Evolutionary conservation across 2,113 vertebrate genomes (phyloP), one percentile per base, ranked within the genome.

Genomic region (Pheucticus melanocephalus): DNA sequence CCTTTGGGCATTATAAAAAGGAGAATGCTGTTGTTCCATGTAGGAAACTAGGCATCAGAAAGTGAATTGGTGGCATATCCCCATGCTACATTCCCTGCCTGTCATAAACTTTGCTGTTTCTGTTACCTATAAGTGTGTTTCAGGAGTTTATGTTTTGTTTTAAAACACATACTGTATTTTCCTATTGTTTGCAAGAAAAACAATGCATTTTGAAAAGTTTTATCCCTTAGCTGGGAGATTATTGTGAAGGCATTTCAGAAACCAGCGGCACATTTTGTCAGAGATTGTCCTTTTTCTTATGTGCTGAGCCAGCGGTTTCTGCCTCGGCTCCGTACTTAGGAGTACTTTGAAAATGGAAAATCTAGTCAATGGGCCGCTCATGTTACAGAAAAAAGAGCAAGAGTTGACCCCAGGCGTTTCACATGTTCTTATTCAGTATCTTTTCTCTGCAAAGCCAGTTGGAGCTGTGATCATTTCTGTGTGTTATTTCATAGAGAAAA

Each of bases 271-370:
- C 1, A 0, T 86, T 81, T 92, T 54, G 31, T 61, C 42, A n/a
- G 53, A 51, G n/a, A 8, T 12, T 53, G 47, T 82, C 50, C 37
- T 50, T 87, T 66, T 81, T 82, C 30, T 78, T 64, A 23, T 0
- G 3, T 66, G 63, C 50, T 90, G 77, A 61, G 24, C 59, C 66
- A 59, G 63, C 1, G 0, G 40, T 80, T 82, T 79, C 37, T 84
- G 25, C 85, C 45, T 85, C 1, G 0, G 39, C 54, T 82, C 24
- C 0, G 0, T 90, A 25, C 47, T 88, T 56, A 66, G 66, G 47
- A 80, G 13, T 81, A 88, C 59, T 82, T 88, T n/a, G 42, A 80
- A 91, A 94, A 59, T 51, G 51, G 66, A 88, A 95, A 92, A 88
- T 45, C 33, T 80, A 11, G 44, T 90, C 85, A 88, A 40, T 60